A percentile compares a stretch with the other conserved stretches of the same genome.
phyloP scores from a whole-genome alignment of 2,888 invertebrate genomes.

The Pegoplata infirma region DNA sequence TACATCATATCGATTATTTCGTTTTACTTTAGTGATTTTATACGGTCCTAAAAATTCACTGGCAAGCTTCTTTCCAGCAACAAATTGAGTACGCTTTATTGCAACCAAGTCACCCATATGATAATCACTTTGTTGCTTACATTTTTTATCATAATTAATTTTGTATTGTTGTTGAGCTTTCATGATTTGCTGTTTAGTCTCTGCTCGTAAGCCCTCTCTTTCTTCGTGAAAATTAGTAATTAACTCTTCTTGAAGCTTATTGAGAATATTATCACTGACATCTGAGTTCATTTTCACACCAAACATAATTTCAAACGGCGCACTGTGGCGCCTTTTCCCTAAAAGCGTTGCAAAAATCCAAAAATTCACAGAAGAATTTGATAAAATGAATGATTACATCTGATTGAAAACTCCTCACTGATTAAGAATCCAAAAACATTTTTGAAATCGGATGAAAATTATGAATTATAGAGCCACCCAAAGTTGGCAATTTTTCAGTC shows the following conservation, averaged over 20 bases:
- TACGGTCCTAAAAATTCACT: constrained; percentile 49
- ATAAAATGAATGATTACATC: too few relatives aligned
- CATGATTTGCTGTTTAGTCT: constrained; percentile 41
- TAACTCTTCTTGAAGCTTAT: constrained; percentile 44
- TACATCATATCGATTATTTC: constrained; percentile 50
- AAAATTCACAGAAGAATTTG: too few relatives aligned
- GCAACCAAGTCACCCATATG: constrained; percentile 44
- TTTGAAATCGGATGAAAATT: too few relatives aligned
- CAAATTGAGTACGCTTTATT: constrained; percentile 49
- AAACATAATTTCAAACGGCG: too few relatives aligned
- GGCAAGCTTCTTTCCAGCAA: constrained; percentile 46
- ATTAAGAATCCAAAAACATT: too few relatives aligned
- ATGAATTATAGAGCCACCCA: too few relatives aligned
- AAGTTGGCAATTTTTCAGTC: too few relatives aligned
- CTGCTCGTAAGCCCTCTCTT: constrained; percentile 34
- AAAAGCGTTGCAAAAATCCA: too few relatives aligned
- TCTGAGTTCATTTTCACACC: constrained; percentile 28
- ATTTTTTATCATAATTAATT: constrained; percentile 52
- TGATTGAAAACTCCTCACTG: too few relatives aligned
- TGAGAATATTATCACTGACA: constrained; percentile 20
- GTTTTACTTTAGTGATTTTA: constrained; percentile 42
- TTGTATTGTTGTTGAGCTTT: constrained; percentile 53
- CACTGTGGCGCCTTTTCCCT: too few relatives aligned
- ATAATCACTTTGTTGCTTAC: constrained; percentile 41
- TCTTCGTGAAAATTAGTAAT: constrained; percentile 40